phyloP scores from a whole-genome alignment of 2,888 invertebrate species.

The Allygus modestus region DNA sequence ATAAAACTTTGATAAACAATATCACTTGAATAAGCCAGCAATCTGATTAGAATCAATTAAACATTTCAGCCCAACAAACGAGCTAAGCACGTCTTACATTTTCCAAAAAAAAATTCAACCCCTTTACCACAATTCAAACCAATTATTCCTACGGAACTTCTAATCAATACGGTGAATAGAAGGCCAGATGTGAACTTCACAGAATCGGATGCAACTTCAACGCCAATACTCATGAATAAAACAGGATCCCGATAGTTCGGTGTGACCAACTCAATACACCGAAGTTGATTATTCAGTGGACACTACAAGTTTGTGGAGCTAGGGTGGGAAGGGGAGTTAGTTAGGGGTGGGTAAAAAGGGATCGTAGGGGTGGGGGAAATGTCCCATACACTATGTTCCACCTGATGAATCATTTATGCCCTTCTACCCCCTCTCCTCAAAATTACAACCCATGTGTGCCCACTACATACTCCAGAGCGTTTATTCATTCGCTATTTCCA shows the following conservation, averaged over 20 bases:
- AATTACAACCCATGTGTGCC: background rate
- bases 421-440: background rate
- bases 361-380: background rate
- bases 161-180: too few relatives aligned
- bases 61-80: too few relatives aligned
- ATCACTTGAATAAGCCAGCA: too few relatives aligned
- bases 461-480: too few relatives aligned
- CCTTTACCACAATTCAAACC: too few relatives aligned
- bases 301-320: background rate
- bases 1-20: too few relatives aligned
- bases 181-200: too few relatives aligned
- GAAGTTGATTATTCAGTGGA: constrained; percentile 5
- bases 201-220: background rate
- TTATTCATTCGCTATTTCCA: too few relatives aligned
- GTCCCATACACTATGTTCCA: background rate
- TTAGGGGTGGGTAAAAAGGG: background rate
- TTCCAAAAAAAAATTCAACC: too few relatives aligned
- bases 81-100: too few relatives aligned
- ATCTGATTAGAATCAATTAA: too few relatives aligned
- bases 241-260: background rate
- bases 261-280: background rate
- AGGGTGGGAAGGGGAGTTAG: background rate
- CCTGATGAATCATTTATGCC: background rate
- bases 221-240: background rate
- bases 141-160: too few relatives aligned